Conservation (phyloP, 2,113 vertebrate species). For the Pluvialis apricaria region DNA sequence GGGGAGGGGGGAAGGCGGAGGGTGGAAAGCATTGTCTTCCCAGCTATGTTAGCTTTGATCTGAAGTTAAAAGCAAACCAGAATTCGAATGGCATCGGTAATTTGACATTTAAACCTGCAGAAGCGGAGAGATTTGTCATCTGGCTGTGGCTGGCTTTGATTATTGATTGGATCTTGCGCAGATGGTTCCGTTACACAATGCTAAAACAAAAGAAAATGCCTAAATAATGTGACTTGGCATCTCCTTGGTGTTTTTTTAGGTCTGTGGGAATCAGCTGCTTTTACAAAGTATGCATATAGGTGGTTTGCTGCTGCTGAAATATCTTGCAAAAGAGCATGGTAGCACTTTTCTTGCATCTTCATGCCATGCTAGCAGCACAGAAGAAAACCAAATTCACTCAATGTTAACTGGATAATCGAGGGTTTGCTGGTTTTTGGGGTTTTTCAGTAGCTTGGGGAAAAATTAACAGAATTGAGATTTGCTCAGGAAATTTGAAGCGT, state of each 20-base stretch:
- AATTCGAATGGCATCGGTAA: background rate
- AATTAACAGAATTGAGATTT: background rate
- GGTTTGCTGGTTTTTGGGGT: background rate
- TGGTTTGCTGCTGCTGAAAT: background rate
- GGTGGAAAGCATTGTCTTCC: background rate
- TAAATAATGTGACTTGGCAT: background rate
- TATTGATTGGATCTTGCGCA: background rate
- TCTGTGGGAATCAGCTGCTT: background rate
- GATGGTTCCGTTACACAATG: background rate
- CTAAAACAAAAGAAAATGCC: background rate
- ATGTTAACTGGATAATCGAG: background rate
- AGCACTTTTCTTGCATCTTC: background rate
- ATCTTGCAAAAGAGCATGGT: background rate
- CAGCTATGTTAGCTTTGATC: slow-evolving; percentile 9
- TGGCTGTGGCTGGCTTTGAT: background rate
- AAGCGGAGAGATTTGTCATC: background rate
- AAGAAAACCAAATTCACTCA: background rate
- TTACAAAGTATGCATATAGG: background rate
- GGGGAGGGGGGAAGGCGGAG: background rate
- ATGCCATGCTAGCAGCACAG: background rate
- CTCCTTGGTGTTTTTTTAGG: background rate
- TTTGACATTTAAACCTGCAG: slow-evolving; percentile 25
- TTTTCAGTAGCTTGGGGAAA: background rate
- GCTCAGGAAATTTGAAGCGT: background rate
- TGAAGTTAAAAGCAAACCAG: background rate